Conservation (phyloP, 2,797 vertebrate genomes). For the Danionella dracula region DNA sequence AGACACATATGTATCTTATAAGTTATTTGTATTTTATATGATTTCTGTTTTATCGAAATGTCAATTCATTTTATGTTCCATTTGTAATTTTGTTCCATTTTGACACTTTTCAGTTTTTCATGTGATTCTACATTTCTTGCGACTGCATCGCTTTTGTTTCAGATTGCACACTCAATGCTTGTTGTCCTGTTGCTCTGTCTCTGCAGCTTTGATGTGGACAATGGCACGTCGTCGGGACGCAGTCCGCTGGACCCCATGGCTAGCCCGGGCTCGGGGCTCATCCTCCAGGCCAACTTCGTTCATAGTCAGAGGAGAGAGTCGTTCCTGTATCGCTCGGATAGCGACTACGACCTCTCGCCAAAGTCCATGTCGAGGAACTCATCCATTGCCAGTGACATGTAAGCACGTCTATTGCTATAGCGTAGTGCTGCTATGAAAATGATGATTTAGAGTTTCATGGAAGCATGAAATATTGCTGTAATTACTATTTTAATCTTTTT, state of each 20-base stretch:
- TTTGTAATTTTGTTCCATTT: not conserved
- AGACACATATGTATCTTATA: too few species aligned
- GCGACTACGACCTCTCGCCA: constrained; percentile 97
- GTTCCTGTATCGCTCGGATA: constrained; percentile 95
- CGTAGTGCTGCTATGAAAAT: not conserved
- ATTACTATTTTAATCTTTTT: constrained; percentile 44
- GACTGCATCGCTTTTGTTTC: not conserved
- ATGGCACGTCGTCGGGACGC: constrained; percentile 94
- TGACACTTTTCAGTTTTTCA: not conserved
- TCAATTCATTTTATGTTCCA: not conserved
- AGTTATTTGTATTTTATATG: too few species aligned
- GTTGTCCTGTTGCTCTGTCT: constrained; percentile 4
- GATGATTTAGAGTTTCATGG: too few species aligned
- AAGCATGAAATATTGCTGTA: constrained; percentile 9
- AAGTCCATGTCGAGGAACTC: constrained; percentile 99
- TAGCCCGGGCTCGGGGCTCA: constrained; percentile 93
- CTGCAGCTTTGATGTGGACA: constrained; percentile 97
- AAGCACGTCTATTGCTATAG: constrained; percentile 61
- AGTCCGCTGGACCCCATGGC: constrained; percentile 98
- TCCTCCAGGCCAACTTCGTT: constrained; percentile 97
- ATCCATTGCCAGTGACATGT: constrained; percentile 99
- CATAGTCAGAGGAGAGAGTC: constrained; percentile 97
- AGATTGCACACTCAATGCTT: not conserved
- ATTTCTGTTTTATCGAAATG: not conserved
- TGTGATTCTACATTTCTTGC: not conserved